Evolutionary conservation across 2,888 invertebrate genomes (phyloP).

Genomic region (Nymphalis urticae): DNA sequence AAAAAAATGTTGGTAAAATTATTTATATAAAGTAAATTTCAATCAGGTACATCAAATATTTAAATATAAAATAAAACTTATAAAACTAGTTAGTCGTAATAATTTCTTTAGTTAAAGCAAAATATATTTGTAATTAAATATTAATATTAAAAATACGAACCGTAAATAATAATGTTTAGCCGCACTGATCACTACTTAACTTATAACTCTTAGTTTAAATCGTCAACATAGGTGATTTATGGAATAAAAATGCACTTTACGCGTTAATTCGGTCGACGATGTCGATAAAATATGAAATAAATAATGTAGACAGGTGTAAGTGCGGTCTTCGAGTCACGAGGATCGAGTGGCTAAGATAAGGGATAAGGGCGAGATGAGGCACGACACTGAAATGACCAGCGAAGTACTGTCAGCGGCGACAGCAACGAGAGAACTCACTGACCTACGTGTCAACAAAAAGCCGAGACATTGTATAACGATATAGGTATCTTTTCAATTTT

Average conservation of each 20-base stretch:
- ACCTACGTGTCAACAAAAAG: constrained; percentile 15
- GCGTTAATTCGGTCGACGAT: constrained; percentile 26
- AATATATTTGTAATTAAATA: too few species aligned
- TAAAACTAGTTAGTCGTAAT: too few species aligned
- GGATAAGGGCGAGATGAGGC: constrained; percentile 61
- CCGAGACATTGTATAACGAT: constrained; percentile 5
- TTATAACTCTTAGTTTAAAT: not conserved
- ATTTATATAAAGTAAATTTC: too few species aligned
- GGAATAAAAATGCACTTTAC: constrained; percentile 11
- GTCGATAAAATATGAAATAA: constrained; percentile 49
- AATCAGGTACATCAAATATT: too few species aligned
- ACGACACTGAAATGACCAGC: constrained; percentile 22
- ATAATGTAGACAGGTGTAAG: constrained; percentile 42
- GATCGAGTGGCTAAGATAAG: constrained; percentile 57
- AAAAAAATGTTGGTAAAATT: too few species aligned
- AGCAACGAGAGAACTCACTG: constrained; percentile 10
- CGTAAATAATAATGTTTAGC: not conserved
- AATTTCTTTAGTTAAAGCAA: too few species aligned
- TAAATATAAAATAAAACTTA: too few species aligned
- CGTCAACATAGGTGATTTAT: not conserved
- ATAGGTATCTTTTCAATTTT: constrained; percentile 1
- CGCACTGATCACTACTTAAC: not conserved
- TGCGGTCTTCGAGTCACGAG: constrained; percentile 58
- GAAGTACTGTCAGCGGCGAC: constrained; percentile 15
- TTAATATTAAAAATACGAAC: not conserved